Conservation (phyloP, 2,797 vertebrate species). For the Anisognathus igniventris region DNA sequence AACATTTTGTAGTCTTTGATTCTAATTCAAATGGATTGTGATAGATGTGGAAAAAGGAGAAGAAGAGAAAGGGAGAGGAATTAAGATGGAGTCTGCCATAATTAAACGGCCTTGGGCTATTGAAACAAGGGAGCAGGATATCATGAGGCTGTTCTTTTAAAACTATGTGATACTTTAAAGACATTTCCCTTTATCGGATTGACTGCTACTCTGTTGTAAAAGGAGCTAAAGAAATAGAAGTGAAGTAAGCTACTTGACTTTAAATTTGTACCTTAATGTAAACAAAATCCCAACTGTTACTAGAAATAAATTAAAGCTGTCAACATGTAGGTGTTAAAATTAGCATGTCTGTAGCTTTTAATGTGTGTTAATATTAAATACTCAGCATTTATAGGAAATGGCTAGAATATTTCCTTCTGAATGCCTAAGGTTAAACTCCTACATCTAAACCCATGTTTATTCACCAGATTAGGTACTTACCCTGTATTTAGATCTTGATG, state of each 20-base stretch:
- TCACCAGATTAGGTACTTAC: constrained; percentile 22
- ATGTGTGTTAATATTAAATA: constrained; percentile 23
- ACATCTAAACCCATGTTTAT: constrained; percentile 26
- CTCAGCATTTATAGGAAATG: neutral
- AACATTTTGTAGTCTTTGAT: constrained; percentile 45
- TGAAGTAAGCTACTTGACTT: neutral
- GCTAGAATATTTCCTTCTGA: constrained; percentile 11
- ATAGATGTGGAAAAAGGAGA: neutral
- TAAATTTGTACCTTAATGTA: neutral
- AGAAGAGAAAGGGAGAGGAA: constrained; percentile 4
- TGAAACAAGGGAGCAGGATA: neutral
- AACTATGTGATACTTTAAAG: neutral
- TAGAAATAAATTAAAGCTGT: neutral
- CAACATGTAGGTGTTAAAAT: constrained; percentile 22
- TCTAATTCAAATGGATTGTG: constrained; percentile 20
- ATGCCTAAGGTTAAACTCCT: constrained; percentile 10
- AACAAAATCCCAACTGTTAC: neutral
- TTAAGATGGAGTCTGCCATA: constrained; percentile 14
- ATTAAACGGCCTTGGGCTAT: constrained; percentile 39
- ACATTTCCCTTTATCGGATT: neutral
- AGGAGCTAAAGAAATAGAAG: constrained; percentile 5
- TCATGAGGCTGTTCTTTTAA: constrained; percentile 35
- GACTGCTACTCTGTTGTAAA: neutral
- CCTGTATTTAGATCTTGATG: constrained; percentile 33
- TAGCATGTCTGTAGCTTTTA: neutral